phyloP scores from a whole-genome alignment of 2,113 vertebrate species.

The Saccopteryx leptura region DNA sequence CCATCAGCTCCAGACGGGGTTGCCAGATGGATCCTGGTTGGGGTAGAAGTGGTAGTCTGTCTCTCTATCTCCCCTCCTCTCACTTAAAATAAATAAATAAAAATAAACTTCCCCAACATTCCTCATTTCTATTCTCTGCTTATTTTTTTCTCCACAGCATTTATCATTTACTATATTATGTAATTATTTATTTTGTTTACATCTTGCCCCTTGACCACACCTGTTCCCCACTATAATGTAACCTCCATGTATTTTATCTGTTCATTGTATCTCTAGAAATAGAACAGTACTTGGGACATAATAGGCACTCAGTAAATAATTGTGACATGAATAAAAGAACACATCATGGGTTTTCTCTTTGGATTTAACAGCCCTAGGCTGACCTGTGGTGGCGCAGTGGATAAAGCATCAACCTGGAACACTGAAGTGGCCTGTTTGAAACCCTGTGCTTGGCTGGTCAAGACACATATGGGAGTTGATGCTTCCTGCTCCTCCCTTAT shows the following conservation, averaged over 20 bases:
- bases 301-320: background rate
- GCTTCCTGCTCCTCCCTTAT: too few relatives aligned
- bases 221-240: background rate
- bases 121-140: slow-evolving; percentile 48
- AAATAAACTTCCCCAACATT: background rate
- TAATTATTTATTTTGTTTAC: slow-evolving; percentile 34
- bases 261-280: background rate
- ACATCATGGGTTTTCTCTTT: slow-evolving; percentile 44
- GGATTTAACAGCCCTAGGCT: background rate
- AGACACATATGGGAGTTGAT: too few relatives aligned
- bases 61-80: too few relatives aligned
- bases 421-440: too few relatives aligned
- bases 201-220: background rate
- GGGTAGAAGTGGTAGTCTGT: too few relatives aligned
- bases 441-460: too few relatives aligned
- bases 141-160: slow-evolving; percentile 5
- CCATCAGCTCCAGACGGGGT: too few relatives aligned
- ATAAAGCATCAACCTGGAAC: too few relatives aligned
- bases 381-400: too few relatives aligned
- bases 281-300: background rate
- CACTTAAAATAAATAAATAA: too few relatives aligned
- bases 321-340: slow-evolving; percentile 47
- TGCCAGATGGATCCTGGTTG: too few relatives aligned
- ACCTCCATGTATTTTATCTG: slow-evolving; percentile 26
- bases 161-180: slow-evolving; percentile 6